Evolutionary conservation across 2,797 vertebrate species (phyloP).

Genomic region (Lacerta agilis): DNA sequence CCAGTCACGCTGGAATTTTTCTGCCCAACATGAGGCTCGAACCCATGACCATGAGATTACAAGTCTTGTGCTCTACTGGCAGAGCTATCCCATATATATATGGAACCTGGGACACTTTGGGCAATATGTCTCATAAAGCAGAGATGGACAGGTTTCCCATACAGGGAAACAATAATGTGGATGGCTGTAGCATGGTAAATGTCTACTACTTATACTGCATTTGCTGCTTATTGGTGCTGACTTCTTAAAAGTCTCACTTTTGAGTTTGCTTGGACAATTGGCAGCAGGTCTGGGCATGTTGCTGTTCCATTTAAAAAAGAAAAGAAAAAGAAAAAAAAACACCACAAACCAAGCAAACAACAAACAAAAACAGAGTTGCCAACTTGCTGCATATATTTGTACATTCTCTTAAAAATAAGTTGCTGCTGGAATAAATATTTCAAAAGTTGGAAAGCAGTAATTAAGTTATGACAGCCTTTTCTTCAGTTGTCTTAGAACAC

Average conservation of each 20-base stretch:
- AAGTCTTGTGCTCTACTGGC: too few relatives aligned
- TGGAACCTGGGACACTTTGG: not conserved
- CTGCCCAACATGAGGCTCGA: too few relatives aligned
- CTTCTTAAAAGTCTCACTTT: slow-evolving; percentile 30
- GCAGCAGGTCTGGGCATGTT: slow-evolving; percentile 53
- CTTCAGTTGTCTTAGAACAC: slow-evolving; percentile 19
- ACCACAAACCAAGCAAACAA: too few relatives aligned
- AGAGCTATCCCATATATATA: not conserved
- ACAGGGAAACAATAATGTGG: not conserved
- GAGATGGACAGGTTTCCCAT: not conserved
- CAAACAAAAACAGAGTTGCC: slow-evolving; percentile 41
- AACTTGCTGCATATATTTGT: slow-evolving; percentile 57
- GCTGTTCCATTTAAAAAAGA: slow-evolving; percentile 11
- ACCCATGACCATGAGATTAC: too few relatives aligned
- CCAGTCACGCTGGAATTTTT: too few relatives aligned
- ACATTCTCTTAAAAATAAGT: slow-evolving; percentile 48
- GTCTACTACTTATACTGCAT: slow-evolving; percentile 42
- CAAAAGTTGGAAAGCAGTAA: slow-evolving; percentile 20
- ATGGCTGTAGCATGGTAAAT: not conserved
- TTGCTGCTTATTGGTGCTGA: slow-evolving; percentile 55
- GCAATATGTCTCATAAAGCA: not conserved
- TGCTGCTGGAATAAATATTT: slow-evolving; percentile 38
- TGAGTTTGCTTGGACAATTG: slow-evolving; percentile 66
- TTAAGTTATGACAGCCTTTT: slow-evolving; percentile 34
- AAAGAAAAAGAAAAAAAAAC: slow-evolving; percentile 1